Base-by-base conservation (phyloP, 2,888 invertebrate genomes). In the Lumbricus terrestris region DNA sequence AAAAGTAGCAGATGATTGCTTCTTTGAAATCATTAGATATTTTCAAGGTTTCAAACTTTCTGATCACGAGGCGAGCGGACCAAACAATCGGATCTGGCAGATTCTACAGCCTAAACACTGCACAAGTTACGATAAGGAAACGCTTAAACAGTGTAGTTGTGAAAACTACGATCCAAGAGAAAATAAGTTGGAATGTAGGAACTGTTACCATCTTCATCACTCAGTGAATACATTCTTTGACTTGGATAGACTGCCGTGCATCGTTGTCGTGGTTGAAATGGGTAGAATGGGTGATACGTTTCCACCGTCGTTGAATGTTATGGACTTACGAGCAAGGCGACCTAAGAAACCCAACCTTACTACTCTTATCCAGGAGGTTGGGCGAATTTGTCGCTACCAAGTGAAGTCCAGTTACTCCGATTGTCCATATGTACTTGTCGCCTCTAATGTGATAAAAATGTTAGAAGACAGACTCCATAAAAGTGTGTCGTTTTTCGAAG, bases 331-430 rank as follows among this genome's bases (percentile, higher is more conserved):
- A 20, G 85, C 47, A 35, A 34, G 89, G 15, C 40, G 40, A 33
- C 38, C 89, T 23, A 47, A 29, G 11, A 37, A 38, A 18, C 89
- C 38, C 1, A 88, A 1, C 15, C n/a, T 90, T 29, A 33, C 91
- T 13, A 35, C 90, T 23, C 35, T 88, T 15, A 83, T 89, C n/a
- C 91, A 91, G 37, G 90, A 90, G 47, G 33, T 91, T 23, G 91
- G 91, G n/a, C 29, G 91, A 54, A 29, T 91, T 34, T 91, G 91
- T 82, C 90, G 90, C 29, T 90, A 91, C 88, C 34, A n/a, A 11
- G 47, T 69, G 38, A 90, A 90, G 89, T 33, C 38, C n/a, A 88
- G n/a, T 34, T 37, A 47, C 33, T 34, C 40, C 33, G 18, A 42
- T 11, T 23, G 38, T 33, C 90, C 90, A n/a, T 90, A 90, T 90